These are phyloP conservation scores for Dryobates pubescens DNA, from an alignment of 2,797 vertebrate species.

Conservation along the genomic window DNA sequence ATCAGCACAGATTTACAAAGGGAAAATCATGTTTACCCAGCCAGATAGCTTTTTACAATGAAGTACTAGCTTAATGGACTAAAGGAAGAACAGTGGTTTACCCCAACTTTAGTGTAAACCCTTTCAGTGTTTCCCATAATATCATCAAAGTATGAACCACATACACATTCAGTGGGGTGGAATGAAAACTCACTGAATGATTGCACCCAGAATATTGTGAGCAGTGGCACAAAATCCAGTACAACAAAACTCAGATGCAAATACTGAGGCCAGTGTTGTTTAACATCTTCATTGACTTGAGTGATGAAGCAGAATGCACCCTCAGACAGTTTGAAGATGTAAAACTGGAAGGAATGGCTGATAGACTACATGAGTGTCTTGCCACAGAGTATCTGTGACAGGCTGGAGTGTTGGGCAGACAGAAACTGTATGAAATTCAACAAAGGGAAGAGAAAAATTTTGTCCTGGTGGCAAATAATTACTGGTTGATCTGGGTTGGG, in stretches of 20 bases:
- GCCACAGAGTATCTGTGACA: background rate
- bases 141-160: background rate
- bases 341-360: background rate
- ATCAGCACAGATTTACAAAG: background rate
- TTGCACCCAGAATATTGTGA: background rate
- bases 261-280: background rate
- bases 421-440: background rate
- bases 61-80: background rate
- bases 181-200: background rate
- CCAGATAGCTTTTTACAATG: background rate
- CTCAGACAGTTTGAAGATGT: background rate
- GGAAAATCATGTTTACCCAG: background rate
- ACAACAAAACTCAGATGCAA: background rate
- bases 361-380: accelerated
- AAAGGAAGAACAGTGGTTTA: background rate
- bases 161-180: background rate
- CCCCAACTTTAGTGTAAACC: background rate
- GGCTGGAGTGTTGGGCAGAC: background rate
- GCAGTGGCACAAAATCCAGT: background rate
- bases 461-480: background rate
- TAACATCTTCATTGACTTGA: background rate
- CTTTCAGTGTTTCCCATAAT: background rate
- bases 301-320: background rate
- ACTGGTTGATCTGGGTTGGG: no score
- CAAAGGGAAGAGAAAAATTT: background rate